Evolutionary conservation across 1,140 invertebrate species (phyloP).

Genomic region (Papilio polytes): DNA sequence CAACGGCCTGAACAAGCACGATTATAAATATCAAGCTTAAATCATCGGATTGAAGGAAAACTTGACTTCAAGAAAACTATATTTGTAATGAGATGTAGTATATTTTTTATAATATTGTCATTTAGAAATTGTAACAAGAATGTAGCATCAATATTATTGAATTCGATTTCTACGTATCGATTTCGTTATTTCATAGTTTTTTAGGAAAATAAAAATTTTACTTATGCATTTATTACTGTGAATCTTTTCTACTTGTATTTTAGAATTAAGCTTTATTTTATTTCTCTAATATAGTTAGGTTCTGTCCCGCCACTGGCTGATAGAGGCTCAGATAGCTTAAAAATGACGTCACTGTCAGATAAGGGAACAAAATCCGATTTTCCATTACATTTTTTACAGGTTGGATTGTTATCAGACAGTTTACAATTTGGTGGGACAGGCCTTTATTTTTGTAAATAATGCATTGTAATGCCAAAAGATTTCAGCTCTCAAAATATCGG

Average conservation of each 20-base stretch:
- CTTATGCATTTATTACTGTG: constrained; percentile 17
- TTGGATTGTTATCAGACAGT: too few relatives aligned
- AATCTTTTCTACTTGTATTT: not conserved
- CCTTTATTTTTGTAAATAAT: not conserved
- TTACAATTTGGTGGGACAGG: too few relatives aligned
- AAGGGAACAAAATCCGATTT: too few relatives aligned
- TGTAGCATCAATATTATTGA: not conserved
- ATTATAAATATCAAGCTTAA: constrained; percentile 77
- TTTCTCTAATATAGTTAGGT: not conserved
- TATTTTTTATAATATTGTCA: not conserved
- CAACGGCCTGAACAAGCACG: constrained; percentile 74
- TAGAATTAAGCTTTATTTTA: not conserved
- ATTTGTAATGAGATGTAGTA: not conserved
- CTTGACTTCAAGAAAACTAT: not conserved
- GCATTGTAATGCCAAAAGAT: not conserved
- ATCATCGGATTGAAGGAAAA: not conserved
- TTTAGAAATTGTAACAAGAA: too few relatives aligned
- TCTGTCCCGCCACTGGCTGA: too few relatives aligned
- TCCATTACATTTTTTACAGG: too few relatives aligned
- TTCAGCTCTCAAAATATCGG: too few relatives aligned
- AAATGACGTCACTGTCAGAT: too few relatives aligned
- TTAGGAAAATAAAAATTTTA: not conserved
- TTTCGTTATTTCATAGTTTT: too few relatives aligned
- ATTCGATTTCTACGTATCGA: too few relatives aligned
- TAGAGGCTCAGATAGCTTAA: too few relatives aligned